Base-by-base conservation (phyloP, 2,888 invertebrate genomes). In the Drosophila greeni region DNA sequence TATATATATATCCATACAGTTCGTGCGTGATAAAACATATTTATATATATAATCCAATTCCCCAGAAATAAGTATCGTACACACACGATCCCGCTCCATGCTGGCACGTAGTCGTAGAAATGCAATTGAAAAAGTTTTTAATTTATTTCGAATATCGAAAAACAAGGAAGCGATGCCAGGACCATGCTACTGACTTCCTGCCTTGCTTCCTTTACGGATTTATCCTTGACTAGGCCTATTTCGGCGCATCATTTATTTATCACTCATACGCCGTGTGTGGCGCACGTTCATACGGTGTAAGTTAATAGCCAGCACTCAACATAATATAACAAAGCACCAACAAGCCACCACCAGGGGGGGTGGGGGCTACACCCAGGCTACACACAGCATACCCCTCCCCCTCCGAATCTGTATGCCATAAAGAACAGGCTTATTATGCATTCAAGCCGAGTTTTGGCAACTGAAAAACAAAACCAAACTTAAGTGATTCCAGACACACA, bases 61-160 rank as follows among this genome's bases (percentile, higher is more conserved):
- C 14, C 16, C 14, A 3, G 16, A 37, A 33, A 59, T 33, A 37
- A 33, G 47, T 33, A 37, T 12, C 9, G 12, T 14, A n/a, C 36
- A 20, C 14, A 52, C 65, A 24, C 47, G 20, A 16, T 18, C 14
- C 23, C n/a, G 16, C 45, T 47, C 14, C 29, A 31, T 20, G n/a
- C n/a, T n/a, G 52, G 40, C 64, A 64, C 53, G 58, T 51, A 55
- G 52, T 23, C 59, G 14, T 29, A 16, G 43, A 72, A 72, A 71
- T 66, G 74, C 75, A 75, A 75, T 77, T 76, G 75, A 76, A 75
- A 77, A 75, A 75, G 66, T 75, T 75, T 76, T 75, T 75, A 75
- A 75, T 75, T 76, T 75, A 77, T 75, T 76, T 49, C 60, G 60
- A 72, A 77, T 76, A 75, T 76, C 69, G 72, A 47, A 37, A 53